Percentiles rank a stretch among this genome's conserved stretches.
These are phyloP conservation scores for Petrolisthes manimaculis DNA, from an alignment of 2,888 invertebrate genomes.

Conservation along the genomic window DNA sequence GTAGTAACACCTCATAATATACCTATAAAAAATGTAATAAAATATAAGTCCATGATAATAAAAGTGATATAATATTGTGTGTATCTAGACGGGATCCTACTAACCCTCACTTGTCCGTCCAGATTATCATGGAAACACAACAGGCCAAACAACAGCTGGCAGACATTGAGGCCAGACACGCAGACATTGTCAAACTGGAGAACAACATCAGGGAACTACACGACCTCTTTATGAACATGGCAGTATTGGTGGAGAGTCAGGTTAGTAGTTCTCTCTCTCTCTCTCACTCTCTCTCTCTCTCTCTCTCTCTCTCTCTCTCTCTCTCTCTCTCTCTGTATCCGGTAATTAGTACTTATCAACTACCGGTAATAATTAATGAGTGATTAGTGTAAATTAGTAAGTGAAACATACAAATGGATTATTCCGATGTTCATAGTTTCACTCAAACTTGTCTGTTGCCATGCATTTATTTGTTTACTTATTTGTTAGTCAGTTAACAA, in stretches of 20 bases:
- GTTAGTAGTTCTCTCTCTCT: slow-evolving; percentile 71
- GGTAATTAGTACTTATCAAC: neutral
- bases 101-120: slow-evolving; percentile 66
- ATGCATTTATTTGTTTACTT: neutral
- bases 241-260: slow-evolving; percentile 99
- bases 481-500: too few species aligned
- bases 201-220: slow-evolving; percentile 99
- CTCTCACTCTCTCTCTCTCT: neutral
- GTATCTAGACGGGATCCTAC: neutral
- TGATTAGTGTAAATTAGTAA: too few species aligned
- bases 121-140: slow-evolving; percentile 99
- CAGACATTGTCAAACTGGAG: slow-evolving; percentile 99
- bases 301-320: neutral
- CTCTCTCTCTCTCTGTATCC: neutral
- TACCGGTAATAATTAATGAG: neutral
- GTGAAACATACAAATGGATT: too few species aligned
- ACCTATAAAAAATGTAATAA: neutral
- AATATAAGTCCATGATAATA: neutral
- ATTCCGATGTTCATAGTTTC: too few species aligned
- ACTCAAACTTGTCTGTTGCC: neutral
- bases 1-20: neutral
- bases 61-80: neutral
- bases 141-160: slow-evolving; percentile 99
- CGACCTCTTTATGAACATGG: slow-evolving; percentile 99
- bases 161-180: slow-evolving; percentile 99